Evolutionary conservation across 1,140 invertebrate species (phyloP).

Genomic region (Lucilia cuprina): DNA sequence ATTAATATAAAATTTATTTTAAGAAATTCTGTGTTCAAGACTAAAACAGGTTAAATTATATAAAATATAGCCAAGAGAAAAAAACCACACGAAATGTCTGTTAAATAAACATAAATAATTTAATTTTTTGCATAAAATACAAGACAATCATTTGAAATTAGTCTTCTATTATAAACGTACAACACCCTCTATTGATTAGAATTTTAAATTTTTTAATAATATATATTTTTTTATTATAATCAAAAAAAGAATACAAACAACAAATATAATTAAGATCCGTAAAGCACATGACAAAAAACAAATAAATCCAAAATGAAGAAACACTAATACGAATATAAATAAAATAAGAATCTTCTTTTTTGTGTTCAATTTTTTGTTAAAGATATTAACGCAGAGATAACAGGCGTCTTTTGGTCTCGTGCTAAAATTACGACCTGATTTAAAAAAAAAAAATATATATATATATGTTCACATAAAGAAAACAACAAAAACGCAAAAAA

Average conservation of each 20-base stretch:
- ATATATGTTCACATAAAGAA: neutral
- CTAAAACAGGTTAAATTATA: neutral
- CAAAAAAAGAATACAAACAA: neutral
- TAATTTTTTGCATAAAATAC: neutral
- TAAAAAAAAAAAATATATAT: neutral
- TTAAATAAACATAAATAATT: neutral
- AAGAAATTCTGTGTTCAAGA: neutral
- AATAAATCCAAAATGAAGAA: neutral
- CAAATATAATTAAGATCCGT: neutral
- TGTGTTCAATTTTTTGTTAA: neutral
- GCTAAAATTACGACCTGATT: slow-evolving; percentile 18
- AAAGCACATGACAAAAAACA: neutral
- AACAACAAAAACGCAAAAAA: neutral
- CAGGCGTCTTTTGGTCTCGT: slow-evolving; percentile 25
- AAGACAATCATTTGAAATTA: neutral
- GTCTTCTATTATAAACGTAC: neutral
- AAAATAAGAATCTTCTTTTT: neutral
- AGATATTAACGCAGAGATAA: neutral
- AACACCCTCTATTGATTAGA: slow-evolving; percentile 6
- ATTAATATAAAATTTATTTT: neutral
- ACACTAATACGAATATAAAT: neutral
- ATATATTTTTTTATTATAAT: neutral
- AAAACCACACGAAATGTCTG: neutral
- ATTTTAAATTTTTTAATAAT: neutral
- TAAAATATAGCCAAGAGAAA: neutral